phyloP scores from a whole-genome alignment of 2,797 vertebrate genomes.

The Phalanger gymnotis region DNA sequence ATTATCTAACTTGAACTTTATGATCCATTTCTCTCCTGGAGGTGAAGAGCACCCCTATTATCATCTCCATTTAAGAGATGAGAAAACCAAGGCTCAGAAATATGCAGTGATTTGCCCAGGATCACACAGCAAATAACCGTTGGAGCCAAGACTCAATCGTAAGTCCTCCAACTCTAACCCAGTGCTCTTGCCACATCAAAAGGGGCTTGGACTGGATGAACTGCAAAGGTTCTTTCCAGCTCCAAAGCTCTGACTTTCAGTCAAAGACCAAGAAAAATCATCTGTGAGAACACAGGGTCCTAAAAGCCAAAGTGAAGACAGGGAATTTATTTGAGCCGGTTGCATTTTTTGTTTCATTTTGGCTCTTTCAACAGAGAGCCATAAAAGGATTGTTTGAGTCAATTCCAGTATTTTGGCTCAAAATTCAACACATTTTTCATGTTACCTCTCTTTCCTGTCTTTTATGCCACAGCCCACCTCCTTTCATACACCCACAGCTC shows the following conservation, averaged over 20 bases:
- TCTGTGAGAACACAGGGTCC: constrained; percentile 25
- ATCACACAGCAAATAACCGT: not conserved
- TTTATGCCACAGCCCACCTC: not conserved
- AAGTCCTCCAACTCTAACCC: not conserved
- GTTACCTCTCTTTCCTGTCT: not conserved
- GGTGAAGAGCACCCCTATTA: not conserved
- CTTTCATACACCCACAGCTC: not conserved
- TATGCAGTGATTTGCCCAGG: not conserved
- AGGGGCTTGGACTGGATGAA: not conserved
- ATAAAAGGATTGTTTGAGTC: not conserved
- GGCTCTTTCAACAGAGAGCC: not conserved
- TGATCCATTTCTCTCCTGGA: not conserved
- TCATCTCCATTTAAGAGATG: not conserved
- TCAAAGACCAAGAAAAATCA: not conserved
- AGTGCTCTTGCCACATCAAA: not conserved
- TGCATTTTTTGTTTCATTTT: not conserved
- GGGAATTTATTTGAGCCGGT: constrained; percentile 30
- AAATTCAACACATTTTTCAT: not conserved
- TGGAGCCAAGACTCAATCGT: not conserved
- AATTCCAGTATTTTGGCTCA: not conserved
- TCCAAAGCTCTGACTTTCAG: not conserved
- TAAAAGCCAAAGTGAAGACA: constrained; percentile 48
- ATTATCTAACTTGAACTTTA: not conserved
- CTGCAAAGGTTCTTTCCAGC: not conserved
- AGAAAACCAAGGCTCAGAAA: not conserved